Evolutionary conservation across 2,113 vertebrate species (phyloP).

Genomic region (Furnarius figulus): DNA sequence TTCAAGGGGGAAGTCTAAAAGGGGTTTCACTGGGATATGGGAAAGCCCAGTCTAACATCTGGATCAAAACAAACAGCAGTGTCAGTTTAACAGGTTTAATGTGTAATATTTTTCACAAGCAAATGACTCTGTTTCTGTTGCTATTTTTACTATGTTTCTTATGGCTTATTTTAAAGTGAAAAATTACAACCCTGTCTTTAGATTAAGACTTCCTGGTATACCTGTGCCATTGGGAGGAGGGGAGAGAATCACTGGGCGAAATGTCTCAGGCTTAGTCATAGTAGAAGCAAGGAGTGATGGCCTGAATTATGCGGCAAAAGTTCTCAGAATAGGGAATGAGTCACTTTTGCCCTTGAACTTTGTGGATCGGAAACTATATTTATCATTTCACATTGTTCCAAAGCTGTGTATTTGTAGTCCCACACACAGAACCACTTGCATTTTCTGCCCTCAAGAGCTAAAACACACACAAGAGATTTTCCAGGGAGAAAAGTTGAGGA

Average conservation of each 20-base stretch:
- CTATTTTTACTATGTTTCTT: neutral
- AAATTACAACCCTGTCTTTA: neutral
- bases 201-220: neutral
- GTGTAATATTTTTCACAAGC: neutral
- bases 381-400: constrained; percentile 45
- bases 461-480: neutral
- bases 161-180: neutral
- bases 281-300: neutral
- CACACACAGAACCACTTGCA: neutral
- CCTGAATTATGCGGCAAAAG: constrained; percentile 40
- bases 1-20: neutral
- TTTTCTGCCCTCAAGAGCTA: neutral
- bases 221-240: neutral
- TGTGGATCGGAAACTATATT: constrained; percentile 45
- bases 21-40: neutral
- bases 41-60: neutral
- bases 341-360: constrained; percentile 47
- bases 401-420: neutral
- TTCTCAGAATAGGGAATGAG: constrained; percentile 46
- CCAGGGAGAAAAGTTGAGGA: neutral
- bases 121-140: neutral
- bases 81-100: neutral
- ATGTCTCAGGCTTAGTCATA: constrained; percentile 25
- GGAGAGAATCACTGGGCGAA: neutral
- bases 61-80: neutral